These are phyloP conservation scores for Neoitamus cyanurus DNA, from an alignment of 2,888 invertebrate species.

Conservation along the genomic window DNA sequence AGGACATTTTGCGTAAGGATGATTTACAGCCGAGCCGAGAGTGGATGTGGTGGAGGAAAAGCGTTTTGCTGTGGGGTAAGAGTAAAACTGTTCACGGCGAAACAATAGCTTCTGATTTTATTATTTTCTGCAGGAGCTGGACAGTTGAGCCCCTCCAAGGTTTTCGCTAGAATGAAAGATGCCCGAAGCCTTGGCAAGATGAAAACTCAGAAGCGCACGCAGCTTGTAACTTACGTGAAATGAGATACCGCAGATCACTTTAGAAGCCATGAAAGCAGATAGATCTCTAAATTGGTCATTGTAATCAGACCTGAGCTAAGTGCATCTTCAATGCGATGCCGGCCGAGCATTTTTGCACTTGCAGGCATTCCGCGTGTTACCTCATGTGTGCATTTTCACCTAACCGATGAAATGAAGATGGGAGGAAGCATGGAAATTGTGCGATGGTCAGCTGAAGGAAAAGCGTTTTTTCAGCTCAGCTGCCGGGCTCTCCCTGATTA, in stretches of 20 bases:
- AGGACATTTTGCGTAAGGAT: constrained; percentile 3
- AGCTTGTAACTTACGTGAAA: constrained; percentile 12
- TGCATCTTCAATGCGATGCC: constrained; percentile 14
- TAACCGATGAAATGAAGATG: constrained; percentile 22
- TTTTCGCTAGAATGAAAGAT: constrained; percentile 49
- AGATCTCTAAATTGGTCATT: constrained; percentile 54
- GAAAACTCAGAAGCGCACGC: constrained; percentile 16
- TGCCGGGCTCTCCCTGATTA: not conserved
- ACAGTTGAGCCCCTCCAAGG: constrained; percentile 32
- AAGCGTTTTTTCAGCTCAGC: not conserved
- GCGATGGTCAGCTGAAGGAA: not conserved
- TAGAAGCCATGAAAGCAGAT: constrained; percentile 55
- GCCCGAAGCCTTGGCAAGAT: not conserved
- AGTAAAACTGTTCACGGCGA: constrained; percentile 64
- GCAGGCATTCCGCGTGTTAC: constrained; percentile 18
- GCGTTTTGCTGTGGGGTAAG: constrained; percentile 55
- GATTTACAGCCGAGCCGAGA: not conserved
- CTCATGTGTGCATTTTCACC: constrained; percentile 29
- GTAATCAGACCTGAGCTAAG: constrained; percentile 54
- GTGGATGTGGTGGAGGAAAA: not conserved
- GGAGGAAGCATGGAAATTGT: not conserved
- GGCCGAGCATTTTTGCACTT: not conserved
- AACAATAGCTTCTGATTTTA: constrained; percentile 65
- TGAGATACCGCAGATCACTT: constrained; percentile 49
- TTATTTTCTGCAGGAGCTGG: constrained; percentile 58